A percentile compares a stretch with the other conserved stretches of the same genome.
Conservation (phyloP, 2,797 vertebrate species). For the Labroides dimidiatus region DNA sequence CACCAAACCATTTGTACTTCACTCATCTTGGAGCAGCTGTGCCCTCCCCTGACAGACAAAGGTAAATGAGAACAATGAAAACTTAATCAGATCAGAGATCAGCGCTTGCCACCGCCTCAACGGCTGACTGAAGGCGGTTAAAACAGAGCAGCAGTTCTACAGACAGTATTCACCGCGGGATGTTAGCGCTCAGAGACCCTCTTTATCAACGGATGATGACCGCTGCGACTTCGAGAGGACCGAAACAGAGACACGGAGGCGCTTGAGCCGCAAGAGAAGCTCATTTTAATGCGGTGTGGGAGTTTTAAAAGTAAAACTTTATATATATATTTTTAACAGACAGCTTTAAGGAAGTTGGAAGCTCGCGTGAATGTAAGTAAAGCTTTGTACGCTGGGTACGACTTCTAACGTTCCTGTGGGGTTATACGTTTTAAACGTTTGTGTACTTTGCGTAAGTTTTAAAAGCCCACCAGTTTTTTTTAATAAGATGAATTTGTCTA, state of each 20-base stretch:
- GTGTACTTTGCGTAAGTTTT: fast-evolving
- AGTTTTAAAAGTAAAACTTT: background rate
- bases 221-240: slow-evolving; percentile 12
- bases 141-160: slow-evolving; percentile 8
- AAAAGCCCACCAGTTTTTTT: background rate
- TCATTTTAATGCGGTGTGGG: background rate
- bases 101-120: background rate
- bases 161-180: background rate
- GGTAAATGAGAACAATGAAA: background rate
- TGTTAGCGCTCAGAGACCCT: background rate
- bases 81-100: slow-evolving; percentile 20
- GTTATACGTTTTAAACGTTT: background rate
- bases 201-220: background rate
- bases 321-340: background rate
- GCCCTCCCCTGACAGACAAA: background rate
- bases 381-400: background rate
- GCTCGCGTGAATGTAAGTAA: background rate
- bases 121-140: background rate
- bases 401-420: background rate
- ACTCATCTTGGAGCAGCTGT: slow-evolving; percentile 4
- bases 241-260: background rate
- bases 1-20: background rate
- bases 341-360: background rate
- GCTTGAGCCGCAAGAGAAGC: background rate
- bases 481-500: no score